Conservation (phyloP, 2,113 vertebrate species). For the Apodemus speciosus region DNA sequence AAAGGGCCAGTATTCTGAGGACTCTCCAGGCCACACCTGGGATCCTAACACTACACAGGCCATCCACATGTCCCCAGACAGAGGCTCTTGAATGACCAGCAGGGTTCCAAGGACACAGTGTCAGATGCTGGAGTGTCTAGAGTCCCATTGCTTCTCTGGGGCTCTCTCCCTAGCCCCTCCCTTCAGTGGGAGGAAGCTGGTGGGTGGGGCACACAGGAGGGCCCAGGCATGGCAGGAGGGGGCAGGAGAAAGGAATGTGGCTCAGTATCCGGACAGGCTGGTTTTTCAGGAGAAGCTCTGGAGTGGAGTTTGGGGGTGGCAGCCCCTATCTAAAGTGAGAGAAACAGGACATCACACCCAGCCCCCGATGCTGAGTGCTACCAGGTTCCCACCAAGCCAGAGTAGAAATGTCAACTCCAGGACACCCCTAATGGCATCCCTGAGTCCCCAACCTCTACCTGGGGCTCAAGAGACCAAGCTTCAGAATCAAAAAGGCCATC, state of each 20-base stretch:
- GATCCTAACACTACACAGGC: no score
- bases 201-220: background rate
- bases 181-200: background rate
- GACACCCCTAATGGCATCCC: background rate
- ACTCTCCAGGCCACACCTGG: rapidly evolving
- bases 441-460: rapidly evolving
- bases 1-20: background rate
- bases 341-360: background rate
- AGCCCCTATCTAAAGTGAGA: background rate
- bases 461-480: background rate
- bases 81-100: rapidly evolving
- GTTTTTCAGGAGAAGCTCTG: background rate
- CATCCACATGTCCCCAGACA: rapidly evolving
- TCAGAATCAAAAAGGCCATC: background rate
- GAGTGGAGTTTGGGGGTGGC: background rate
- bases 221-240: background rate
- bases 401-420: no score
- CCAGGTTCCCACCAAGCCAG: background rate
- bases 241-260: conserved; percentile 14
- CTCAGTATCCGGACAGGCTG: conserved; percentile 37
- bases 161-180: background rate
- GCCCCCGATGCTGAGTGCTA: background rate
- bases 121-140: background rate
- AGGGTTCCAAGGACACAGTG: rapidly evolving
- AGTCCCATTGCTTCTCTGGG: background rate